A percentile compares a stretch with the other conserved stretches of the same genome.
Conservation (phyloP, 2,888 invertebrate species). For the Cerceris rybyensis region DNA sequence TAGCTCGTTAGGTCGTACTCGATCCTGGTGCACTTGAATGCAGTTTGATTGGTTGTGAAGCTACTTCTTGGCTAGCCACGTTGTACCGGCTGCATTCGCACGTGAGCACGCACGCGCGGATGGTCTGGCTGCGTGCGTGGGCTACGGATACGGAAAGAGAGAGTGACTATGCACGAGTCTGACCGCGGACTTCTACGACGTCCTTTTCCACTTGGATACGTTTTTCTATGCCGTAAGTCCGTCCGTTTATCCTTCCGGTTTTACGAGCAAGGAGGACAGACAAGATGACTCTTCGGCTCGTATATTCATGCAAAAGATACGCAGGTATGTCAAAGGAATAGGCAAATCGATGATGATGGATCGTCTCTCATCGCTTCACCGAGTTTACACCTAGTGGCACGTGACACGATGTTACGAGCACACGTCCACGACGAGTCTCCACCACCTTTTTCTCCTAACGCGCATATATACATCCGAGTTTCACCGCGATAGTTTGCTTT, state of each 20-base stretch:
- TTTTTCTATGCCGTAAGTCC: not conserved
- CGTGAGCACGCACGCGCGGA: conserved; percentile 64
- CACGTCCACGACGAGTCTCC: conserved; percentile 11
- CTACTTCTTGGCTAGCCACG: conserved; percentile 46
- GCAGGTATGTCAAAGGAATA: too few species aligned
- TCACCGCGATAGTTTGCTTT: conserved; percentile 14
- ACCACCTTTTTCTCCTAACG: conserved; percentile 15
- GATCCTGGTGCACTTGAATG: not conserved
- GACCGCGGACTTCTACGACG: not conserved
- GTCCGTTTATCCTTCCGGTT: not conserved
- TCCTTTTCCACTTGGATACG: not conserved
- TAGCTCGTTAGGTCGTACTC: not conserved
- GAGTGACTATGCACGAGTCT: conserved; percentile 49
- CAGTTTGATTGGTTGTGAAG: conserved; percentile 12
- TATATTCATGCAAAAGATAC: too few species aligned
- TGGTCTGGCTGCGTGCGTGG: conserved; percentile 41
- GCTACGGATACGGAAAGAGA: conserved; percentile 49
- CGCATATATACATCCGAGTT: conserved; percentile 18
- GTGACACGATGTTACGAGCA: conserved; percentile 2
- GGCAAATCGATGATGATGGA: not conserved
- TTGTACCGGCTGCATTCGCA: conserved; percentile 57
- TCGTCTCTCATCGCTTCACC: not conserved
- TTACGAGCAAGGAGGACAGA: not conserved
- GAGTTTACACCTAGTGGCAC: conserved; percentile 4
- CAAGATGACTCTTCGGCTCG: too few species aligned